Evolutionary conservation across 1,140 invertebrate species (phyloP), one percentile per base, ranked within the genome.

Genomic region (Hypothenemus hampei): DNA sequence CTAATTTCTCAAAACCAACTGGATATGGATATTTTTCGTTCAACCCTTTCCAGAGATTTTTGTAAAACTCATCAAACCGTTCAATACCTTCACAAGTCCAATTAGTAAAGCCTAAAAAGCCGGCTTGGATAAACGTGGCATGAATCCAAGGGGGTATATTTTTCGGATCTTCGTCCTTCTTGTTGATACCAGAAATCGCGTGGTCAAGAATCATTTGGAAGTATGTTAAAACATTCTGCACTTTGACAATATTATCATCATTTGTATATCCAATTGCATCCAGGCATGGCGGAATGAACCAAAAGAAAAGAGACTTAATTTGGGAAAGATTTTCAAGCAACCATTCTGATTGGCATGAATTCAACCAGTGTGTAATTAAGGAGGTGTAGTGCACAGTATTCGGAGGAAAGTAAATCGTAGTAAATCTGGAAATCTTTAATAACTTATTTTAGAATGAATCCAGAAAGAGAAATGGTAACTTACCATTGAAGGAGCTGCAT

Each of bases 391-490:
- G 82, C 11, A 93, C 69, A 1, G 80, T 81, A 1, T 73, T 67
- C 0, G 88, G 83, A 65, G 93, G 88, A 74, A 94, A 84, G 68
- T 93, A 94, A 58, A 96, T 91, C 85, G 95, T 93, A 31, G 90
- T 89, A 72, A 91, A 95, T 11, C 91, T 79, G 24, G 89, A 90
- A 5, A 70, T 53, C 65, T 67, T 16, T 20, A 63, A 65, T 41
- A 51, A 39, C 13, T 16, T 10, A 3, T 10, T 39, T 39, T n/a
- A 23, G 8, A 1, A 23, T 20, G 33, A 39, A 39, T 19, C 24
- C 7, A 35, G 7, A 35, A 24, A 23, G 11, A 1, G 4, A 29
- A 46, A 24, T 36, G 19, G 41, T 15, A 51, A 57, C 61, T 63
- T 20, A 95, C 90, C 1, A 91, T 93, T 20, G 91, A 90, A 4